Evolutionary conservation across 2,888 invertebrate species (phyloP), one percentile per base, ranked within the genome.

Genomic region (Drosophila phalerata): DNA sequence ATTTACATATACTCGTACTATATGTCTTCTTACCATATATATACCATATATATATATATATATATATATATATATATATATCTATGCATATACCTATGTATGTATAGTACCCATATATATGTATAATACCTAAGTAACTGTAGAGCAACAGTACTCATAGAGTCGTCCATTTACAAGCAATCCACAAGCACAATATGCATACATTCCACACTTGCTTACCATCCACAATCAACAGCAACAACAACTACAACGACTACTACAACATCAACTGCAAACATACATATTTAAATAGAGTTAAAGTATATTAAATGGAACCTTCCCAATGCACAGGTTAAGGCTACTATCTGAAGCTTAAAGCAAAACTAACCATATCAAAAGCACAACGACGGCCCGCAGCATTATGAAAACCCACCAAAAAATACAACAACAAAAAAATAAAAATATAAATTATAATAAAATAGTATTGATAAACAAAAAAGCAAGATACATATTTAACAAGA

Each of bases 341-440:
- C 47, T 38, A 47, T 37, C 57, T 61, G 40, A 51, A 66, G 55
- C 75, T 53, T 60, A 38, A 62, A 56, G 53, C 62, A 79, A 63
- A 65, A 69, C 80, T 66, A 75, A 77, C 77, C 77, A 77, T 77
- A 77, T 77, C 77, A 77, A 80, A 57, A 63, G 80, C 70, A 77
- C 63, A 51, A 58, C 58, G 73, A 68, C 38, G 57, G 74, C 57
- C 63, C 79, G 57, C 43, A 57, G 75, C 79, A 62, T 78, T 78
- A 64, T 78, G 40, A 57, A 58, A 76, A 61, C 76, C 76, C 74
- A 73, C 76, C 74, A 57, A 25, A 43, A 55, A 55, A 38, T n/a
- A n/a, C n/a, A n/a, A n/a, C 19, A 30, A 30, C 11, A 32, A n/a
- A 22, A 42, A 42, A 22, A 30, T 42, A 8, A 28, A 17, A 53